Conservation (phyloP, 2,797 vertebrate species). For the Neomorphus geoffroyi region DNA sequence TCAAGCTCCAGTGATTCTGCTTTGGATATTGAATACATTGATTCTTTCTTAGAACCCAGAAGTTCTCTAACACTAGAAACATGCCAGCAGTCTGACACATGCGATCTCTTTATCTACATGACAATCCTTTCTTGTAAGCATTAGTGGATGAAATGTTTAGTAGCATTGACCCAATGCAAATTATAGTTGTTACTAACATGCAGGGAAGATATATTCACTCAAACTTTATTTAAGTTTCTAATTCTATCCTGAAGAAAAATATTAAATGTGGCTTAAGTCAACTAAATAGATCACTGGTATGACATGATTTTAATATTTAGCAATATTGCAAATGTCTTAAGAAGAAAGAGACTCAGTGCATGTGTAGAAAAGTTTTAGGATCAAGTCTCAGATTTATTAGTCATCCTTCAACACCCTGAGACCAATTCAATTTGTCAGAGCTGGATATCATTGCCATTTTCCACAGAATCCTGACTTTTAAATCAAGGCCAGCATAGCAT, state of each 20-base stretch:
- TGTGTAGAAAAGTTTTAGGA: slow-evolving; percentile 59
- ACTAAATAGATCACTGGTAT: slow-evolving; percentile 49
- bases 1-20: not conserved
- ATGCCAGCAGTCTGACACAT: not conserved
- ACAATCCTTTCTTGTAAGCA: not conserved
- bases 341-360: slow-evolving; percentile 17
- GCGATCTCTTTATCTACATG: not conserved
- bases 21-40: not conserved
- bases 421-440: slow-evolving; percentile 75
- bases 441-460: slow-evolving; percentile 72
- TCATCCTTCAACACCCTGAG: slow-evolving; percentile 69
- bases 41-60: not conserved
- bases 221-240: slow-evolving; percentile 38
- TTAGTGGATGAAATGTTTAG: slow-evolving; percentile 11
- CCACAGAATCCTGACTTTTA: slow-evolving; percentile 68
- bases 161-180: not conserved
- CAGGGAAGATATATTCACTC: not conserved
- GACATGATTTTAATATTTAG: slow-evolving; percentile 61
- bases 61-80: not conserved
- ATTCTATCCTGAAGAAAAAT: slow-evolving; percentile 24
- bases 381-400: slow-evolving; percentile 72
- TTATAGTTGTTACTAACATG: not conserved
- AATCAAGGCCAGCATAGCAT: slow-evolving; percentile 69
- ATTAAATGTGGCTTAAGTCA: slow-evolving; percentile 16
- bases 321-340: slow-evolving; percentile 26